phyloP scores from a whole-genome alignment of 2,113 vertebrate genomes.

The Phaetusa simplex region DNA sequence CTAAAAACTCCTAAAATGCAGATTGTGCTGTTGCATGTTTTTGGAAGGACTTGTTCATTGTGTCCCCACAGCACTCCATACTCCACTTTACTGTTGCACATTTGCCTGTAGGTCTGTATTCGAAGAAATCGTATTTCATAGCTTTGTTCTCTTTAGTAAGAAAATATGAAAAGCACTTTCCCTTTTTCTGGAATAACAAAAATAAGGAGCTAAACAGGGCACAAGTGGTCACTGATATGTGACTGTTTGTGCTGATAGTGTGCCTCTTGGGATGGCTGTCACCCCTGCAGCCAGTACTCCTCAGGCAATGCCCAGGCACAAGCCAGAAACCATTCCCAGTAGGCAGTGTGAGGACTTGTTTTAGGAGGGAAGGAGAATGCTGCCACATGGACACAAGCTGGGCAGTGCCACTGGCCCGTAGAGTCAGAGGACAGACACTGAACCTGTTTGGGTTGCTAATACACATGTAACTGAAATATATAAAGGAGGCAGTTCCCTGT shows the following conservation, averaged over 20 bases:
- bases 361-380: not conserved
- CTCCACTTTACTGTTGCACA: not conserved
- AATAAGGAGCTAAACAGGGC: not conserved
- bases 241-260: not conserved
- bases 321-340: not conserved
- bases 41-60: not conserved
- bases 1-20: slow-evolving; percentile 24
- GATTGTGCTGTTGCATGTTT: not conserved
- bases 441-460: not conserved
- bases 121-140: not conserved
- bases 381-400: not conserved
- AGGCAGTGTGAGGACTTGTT: not conserved
- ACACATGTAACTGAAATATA: not conserved
- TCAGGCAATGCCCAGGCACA: not conserved
- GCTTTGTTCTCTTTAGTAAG: not conserved
- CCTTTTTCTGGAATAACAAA: not conserved
- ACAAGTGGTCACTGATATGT: not conserved
- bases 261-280: not conserved
- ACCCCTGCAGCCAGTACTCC: not conserved
- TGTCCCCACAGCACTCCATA: not conserved
- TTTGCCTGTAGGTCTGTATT: not conserved
- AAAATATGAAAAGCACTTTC: not conserved
- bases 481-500: not conserved
- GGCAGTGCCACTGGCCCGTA: not conserved
- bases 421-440: not conserved